Evolutionary conservation across 2,888 invertebrate genomes (phyloP).

Genomic region (Plebejus melissa): DNA sequence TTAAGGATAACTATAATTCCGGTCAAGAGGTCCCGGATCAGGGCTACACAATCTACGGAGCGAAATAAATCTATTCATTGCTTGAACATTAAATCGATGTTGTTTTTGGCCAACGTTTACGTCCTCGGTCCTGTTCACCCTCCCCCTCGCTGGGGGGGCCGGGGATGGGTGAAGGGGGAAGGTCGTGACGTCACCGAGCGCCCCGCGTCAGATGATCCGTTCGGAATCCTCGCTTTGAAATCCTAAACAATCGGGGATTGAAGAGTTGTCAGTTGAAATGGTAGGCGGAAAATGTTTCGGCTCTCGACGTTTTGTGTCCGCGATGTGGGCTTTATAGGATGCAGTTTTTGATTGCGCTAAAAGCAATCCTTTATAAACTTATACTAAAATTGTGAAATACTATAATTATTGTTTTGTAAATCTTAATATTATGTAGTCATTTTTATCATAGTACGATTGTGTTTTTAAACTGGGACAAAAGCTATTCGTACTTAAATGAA

Average conservation of each 20-base stretch:
- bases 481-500: neutral
- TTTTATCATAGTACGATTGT: neutral
- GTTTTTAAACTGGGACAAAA: neutral
- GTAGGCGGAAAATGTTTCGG: neutral
- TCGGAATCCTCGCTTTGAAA: slow-evolving; percentile 25
- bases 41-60: slow-evolving; percentile 26
- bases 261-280: slow-evolving; percentile 12
- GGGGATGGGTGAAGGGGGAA: slow-evolving; percentile 46
- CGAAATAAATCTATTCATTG: slow-evolving; percentile 39
- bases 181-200: slow-evolving; percentile 54
- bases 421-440: neutral
- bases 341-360: neutral
- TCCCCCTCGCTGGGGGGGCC: slow-evolving; percentile 31
- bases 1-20: neutral
- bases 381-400: neutral
- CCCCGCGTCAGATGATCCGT: slow-evolving; percentile 37
- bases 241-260: slow-evolving; percentile 19
- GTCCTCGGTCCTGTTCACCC: slow-evolving; percentile 42
- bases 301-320: slow-evolving; percentile 6
- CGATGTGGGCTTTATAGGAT: neutral
- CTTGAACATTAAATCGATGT: slow-evolving; percentile 49
- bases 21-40: slow-evolving; percentile 16
- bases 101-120: slow-evolving; percentile 64
- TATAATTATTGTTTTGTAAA: neutral
- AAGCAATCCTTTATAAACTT: no score